phyloP scores from a whole-genome alignment of 2,888 invertebrate species.

The Drymonia ruficornis region DNA sequence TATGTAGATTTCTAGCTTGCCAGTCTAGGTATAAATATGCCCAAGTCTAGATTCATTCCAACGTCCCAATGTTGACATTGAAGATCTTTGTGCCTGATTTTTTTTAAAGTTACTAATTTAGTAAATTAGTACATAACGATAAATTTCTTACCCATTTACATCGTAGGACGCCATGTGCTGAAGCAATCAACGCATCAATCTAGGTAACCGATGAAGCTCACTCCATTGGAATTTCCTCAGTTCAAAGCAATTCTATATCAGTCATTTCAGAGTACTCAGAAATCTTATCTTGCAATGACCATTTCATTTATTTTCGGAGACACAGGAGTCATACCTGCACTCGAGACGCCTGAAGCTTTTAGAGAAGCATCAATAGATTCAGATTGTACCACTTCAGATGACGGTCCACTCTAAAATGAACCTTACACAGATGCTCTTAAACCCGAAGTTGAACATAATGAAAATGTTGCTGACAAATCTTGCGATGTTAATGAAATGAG shows the following conservation, averaged over 20 bases:
- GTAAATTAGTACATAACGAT: too few relatives aligned
- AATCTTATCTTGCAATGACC: conserved; percentile 76
- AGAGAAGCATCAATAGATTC: conserved; percentile 71
- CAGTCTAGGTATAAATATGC: too few relatives aligned
- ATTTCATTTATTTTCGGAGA: conserved; percentile 82
- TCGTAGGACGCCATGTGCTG: too few relatives aligned
- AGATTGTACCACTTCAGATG: conserved; percentile 68
- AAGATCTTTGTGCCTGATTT: too few relatives aligned
- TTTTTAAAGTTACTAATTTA: too few relatives aligned
- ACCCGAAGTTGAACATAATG: conserved; percentile 21
- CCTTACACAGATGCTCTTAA: conserved; percentile 24
- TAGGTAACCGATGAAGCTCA: conserved; percentile 6
- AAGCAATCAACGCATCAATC: not conserved
- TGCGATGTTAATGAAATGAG: conserved; percentile 53
- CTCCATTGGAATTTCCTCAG: conserved; percentile 41
- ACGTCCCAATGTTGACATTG: too few relatives aligned
- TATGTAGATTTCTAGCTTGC: too few relatives aligned
- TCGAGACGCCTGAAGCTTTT: conserved; percentile 77
- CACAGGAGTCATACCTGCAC: conserved; percentile 81
- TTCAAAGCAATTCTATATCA: conserved; percentile 45
- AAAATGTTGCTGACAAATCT: conserved; percentile 65
- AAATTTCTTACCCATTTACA: too few relatives aligned
- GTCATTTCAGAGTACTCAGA: conserved; percentile 49
- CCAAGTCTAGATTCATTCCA: too few relatives aligned
- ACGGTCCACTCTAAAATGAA: conserved; percentile 35